Evolutionary conservation across 2,888 invertebrate species (phyloP).

Genomic region (Theodoxus fluviatilis): DNA sequence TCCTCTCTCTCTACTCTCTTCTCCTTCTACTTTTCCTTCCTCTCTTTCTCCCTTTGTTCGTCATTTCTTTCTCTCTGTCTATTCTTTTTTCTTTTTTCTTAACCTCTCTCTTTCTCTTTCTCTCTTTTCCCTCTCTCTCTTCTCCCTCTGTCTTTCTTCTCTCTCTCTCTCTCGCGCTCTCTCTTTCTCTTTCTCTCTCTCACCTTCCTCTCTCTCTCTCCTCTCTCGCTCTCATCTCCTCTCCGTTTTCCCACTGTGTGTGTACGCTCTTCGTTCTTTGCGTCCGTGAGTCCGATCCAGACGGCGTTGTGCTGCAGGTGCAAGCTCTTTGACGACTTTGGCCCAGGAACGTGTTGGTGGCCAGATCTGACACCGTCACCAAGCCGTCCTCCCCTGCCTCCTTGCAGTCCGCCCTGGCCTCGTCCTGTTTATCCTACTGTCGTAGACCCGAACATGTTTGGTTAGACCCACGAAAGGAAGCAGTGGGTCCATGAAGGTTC

Average conservation of each 20-base stretch:
- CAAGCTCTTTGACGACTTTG: constrained; percentile 21
- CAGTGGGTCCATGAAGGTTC: constrained; percentile 26
- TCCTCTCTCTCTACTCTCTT: no score
- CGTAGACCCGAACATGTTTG: constrained; percentile 25
- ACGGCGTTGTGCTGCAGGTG: constrained; percentile 23
- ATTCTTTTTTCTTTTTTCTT: no score
- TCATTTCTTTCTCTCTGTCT: no score
- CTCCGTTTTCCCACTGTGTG: constrained; percentile 30
- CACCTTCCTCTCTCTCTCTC: neutral
- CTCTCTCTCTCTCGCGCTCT: neutral
- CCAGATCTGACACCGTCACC: constrained; percentile 26
- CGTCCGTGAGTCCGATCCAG: constrained; percentile 28
- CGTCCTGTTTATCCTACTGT: no score
- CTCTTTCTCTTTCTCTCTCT: neutral
- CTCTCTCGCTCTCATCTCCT: no score
- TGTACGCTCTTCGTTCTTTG: constrained; percentile 1
- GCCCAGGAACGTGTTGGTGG: constrained; percentile 28
- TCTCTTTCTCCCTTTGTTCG: no score
- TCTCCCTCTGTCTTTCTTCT: no score
- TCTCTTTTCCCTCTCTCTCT: no score
- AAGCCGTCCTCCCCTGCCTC: constrained; percentile 30
- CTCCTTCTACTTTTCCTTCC: no score
- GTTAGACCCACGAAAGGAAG: constrained; percentile 30
- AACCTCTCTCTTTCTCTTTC: no score
- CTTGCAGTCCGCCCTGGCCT: constrained; percentile 30